phyloP scores from a whole-genome alignment of 2,888 invertebrate species.

The Fragum fragum region DNA sequence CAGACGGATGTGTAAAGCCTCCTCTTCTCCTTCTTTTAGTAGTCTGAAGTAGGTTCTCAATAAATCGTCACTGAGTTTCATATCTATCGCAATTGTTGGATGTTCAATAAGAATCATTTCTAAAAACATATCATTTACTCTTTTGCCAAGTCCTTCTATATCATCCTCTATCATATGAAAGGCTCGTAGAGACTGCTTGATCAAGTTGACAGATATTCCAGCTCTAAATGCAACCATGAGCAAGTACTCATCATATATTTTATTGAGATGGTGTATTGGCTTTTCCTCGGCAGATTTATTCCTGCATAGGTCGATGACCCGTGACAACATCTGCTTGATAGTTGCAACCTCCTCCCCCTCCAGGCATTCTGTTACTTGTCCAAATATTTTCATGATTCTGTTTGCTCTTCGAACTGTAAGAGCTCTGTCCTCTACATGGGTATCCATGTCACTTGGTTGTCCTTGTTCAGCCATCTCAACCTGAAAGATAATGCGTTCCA shows the following conservation, averaged over 20 bases:
- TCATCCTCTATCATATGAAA: background rate
- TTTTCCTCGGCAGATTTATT: background rate
- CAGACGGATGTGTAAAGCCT: slow-evolving; percentile 38
- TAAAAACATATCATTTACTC: background rate
- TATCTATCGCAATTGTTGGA: background rate
- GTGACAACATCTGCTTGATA: background rate
- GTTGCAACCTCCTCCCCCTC: too few species aligned
- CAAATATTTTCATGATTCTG: too few species aligned
- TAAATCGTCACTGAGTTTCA: slow-evolving; percentile 18
- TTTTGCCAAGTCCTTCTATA: background rate
- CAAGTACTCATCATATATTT: background rate
- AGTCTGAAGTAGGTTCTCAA: slow-evolving; percentile 31
- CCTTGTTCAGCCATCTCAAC: too few species aligned
- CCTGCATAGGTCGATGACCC: background rate
- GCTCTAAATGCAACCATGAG: slow-evolving; percentile 1
- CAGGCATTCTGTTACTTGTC: too few species aligned
- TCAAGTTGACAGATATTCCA: slow-evolving; percentile 17
- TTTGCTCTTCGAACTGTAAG: too few species aligned
- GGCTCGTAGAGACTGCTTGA: background rate
- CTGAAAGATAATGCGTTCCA: too few species aligned
- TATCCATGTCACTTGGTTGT: too few species aligned
- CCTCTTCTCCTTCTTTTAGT: slow-evolving; percentile 36
- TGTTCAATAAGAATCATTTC: slow-evolving; percentile 7
- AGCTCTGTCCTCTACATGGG: too few species aligned
- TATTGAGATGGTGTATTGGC: background rate